Conservation (phyloP, 2,888 invertebrate genomes). For the Lepidonotus clava region DNA sequence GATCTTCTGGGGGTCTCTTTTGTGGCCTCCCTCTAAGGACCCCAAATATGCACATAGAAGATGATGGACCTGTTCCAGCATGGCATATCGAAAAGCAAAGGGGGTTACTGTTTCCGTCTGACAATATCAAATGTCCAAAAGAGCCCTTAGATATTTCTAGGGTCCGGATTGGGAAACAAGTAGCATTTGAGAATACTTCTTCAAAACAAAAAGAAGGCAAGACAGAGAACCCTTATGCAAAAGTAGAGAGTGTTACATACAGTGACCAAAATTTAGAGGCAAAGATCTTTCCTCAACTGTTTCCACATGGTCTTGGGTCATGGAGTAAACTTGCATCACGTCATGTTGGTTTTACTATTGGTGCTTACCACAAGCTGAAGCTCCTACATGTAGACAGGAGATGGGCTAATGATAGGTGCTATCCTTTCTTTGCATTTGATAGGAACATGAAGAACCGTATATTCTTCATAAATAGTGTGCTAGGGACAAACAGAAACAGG, state of each 20-base stretch:
- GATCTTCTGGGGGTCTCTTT: not conserved
- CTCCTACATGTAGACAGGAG: conserved; percentile 33
- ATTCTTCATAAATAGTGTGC: not conserved
- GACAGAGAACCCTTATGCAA: not conserved
- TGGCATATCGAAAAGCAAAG: not conserved
- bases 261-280: not conserved
- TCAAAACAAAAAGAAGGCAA: no score
- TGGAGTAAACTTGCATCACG: not conserved
- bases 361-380: conserved; percentile 11
- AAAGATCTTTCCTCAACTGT: conserved; percentile 12
- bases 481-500: not conserved
- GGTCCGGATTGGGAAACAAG: not conserved
- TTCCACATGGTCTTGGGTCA: not conserved
- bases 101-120: not conserved
- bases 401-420: conserved; percentile 36
- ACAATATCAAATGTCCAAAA: not conserved
- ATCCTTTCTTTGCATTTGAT: conserved; percentile 20
- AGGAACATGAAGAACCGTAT: not conserved
- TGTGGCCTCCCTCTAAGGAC: not conserved
- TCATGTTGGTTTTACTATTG: not conserved
- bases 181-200: no score
- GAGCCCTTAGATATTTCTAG: not conserved
- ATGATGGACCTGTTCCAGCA: not conserved
- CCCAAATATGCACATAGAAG: not conserved
- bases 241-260: not conserved